A percentile compares a stretch with the other conserved stretches of the same genome.
These are phyloP conservation scores for Choloepus hoffmanni DNA, from an alignment of 2,113 vertebrate genomes.

Conservation along the genomic window DNA sequence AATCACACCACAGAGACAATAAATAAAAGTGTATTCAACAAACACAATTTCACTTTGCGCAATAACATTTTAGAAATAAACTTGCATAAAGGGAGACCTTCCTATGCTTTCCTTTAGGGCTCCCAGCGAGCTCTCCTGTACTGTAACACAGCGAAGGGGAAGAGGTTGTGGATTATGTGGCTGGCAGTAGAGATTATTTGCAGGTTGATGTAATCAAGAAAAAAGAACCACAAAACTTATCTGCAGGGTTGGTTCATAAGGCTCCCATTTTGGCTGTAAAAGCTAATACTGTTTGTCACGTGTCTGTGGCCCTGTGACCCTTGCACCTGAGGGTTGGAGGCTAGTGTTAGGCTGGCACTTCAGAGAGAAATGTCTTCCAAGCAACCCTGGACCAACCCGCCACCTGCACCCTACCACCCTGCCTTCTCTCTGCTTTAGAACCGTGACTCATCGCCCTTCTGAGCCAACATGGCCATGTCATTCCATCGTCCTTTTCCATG, in stretches of 20 bases:
- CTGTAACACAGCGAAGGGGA: background rate
- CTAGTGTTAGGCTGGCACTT: background rate
- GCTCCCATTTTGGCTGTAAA: constrained; percentile 5
- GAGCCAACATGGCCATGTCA: too few species aligned
- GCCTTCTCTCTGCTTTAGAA: background rate
- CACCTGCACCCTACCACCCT: background rate
- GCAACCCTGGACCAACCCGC: background rate
- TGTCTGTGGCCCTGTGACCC: background rate
- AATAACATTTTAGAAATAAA: background rate
- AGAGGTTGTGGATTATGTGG: background rate
- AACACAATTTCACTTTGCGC: background rate
- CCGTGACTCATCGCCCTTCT: background rate
- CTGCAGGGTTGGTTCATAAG: background rate
- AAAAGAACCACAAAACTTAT: background rate
- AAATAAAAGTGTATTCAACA: background rate
- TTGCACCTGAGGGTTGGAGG: constrained; percentile 2
- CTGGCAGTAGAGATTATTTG: background rate
- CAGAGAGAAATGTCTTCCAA: constrained; percentile 46
- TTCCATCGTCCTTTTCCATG: too few species aligned
- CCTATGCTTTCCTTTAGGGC: background rate
- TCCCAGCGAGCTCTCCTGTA: background rate
- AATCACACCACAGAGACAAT: background rate
- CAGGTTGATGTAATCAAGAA: background rate
- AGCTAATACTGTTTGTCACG: background rate
- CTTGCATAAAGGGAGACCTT: background rate